Percentiles rank a stretch among this genome's conserved stretches.
Evolutionary conservation across 2,888 invertebrate species (phyloP).

Genomic region (Eledona agricola): DNA sequence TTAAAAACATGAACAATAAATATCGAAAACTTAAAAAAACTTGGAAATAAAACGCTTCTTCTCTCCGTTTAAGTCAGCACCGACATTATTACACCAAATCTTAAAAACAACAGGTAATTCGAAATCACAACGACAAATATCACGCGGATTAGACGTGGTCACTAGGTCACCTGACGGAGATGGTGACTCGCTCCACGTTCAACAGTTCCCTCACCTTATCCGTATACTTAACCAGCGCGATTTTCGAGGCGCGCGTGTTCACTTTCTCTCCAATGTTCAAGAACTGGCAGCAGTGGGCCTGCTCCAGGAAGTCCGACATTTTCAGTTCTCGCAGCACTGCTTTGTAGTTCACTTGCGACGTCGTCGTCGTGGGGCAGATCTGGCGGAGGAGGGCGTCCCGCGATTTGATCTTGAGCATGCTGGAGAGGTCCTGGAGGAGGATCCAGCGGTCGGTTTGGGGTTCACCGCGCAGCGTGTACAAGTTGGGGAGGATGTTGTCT

Average conservation of each 20-base stretch:
- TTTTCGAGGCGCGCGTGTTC: constrained; percentile 81
- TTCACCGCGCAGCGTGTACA: constrained; percentile 76
- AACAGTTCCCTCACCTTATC: constrained; percentile 83
- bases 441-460: constrained; percentile 79
- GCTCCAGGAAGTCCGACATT: constrained; percentile 81
- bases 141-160: constrained; percentile 32
- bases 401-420: constrained; percentile 80
- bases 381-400: constrained; percentile 81
- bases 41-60: constrained; percentile 13
- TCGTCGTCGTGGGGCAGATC: constrained; percentile 66
- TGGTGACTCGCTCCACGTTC: constrained; percentile 79
- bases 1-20: constrained; percentile 12
- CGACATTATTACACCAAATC: constrained; percentile 33
- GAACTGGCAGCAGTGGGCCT: constrained; percentile 82
- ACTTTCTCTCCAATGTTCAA: constrained; percentile 81
- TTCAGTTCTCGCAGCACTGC: constrained; percentile 73
- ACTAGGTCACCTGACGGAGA: constrained; percentile 67
- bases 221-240: constrained; percentile 83
- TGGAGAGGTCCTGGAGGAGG: constrained; percentile 80
- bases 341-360: constrained; percentile 47
- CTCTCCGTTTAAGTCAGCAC: constrained; percentile 29
- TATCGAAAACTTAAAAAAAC: constrained; percentile 20
- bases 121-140: constrained; percentile 34
- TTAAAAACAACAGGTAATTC: constrained; percentile 29
- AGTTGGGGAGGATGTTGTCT: constrained; percentile 79